phyloP scores from a whole-genome alignment of 2,888 invertebrate genomes.

The Tridacna crocea region DNA sequence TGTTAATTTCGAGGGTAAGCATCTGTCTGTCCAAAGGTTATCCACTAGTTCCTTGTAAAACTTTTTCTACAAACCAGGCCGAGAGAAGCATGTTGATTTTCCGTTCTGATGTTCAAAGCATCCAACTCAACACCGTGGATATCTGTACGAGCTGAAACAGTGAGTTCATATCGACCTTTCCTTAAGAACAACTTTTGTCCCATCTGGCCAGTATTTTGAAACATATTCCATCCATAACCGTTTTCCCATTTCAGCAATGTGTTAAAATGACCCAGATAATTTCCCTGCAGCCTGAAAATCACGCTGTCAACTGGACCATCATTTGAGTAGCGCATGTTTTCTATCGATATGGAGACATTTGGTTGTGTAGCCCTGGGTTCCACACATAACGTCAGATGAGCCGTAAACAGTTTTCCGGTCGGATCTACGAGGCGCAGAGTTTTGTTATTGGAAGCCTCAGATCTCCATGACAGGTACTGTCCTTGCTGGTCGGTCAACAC shows the following conservation, averaged over 20 bases:
- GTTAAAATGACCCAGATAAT: background rate
- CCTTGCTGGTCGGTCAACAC: constrained; percentile 18
- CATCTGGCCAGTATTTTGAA: constrained; percentile 1
- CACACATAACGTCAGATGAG: constrained; percentile 27
- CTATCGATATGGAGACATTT: constrained; percentile 6
- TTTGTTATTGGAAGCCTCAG: constrained; percentile 47
- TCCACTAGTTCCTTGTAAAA: background rate
- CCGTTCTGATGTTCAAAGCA: constrained; percentile 21
- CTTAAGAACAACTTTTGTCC: background rate
- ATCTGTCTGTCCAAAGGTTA: no score
- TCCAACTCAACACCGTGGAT: constrained; percentile 34
- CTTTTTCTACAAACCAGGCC: constrained; percentile 3
- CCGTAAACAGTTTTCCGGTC: background rate
- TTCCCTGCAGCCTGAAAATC: constrained; percentile 11
- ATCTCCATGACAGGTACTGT: constrained; percentile 46
- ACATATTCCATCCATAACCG: constrained; percentile 33
- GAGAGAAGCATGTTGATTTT: constrained; percentile 17
- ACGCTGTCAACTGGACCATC: constrained; percentile 29
- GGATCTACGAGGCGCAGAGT: constrained; percentile 33
- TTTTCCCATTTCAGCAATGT: constrained; percentile 5
- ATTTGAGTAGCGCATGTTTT: constrained; percentile 31
- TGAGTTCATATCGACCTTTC: constrained; percentile 17
- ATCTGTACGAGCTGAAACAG: constrained; percentile 14
- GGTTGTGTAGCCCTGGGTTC: background rate
- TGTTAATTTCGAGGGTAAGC: no score